phyloP scores from a whole-genome alignment of 2,888 invertebrate genomes.

The Lasioglossum calceatum region DNA sequence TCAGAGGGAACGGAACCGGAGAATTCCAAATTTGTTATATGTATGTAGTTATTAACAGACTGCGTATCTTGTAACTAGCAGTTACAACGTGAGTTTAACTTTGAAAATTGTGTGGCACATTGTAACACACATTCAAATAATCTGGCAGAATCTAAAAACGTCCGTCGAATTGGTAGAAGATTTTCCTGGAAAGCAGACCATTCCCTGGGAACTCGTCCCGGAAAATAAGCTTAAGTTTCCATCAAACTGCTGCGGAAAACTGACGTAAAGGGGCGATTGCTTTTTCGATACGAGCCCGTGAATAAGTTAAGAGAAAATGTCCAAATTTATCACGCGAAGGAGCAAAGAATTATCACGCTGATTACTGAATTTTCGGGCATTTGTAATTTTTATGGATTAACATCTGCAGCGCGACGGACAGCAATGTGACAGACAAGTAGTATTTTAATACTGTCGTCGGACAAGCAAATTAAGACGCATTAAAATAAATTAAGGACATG shows the following conservation, averaged over 20 bases:
- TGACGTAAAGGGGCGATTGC: not conserved
- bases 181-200: not conserved
- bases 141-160: not conserved
- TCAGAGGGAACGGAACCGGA: not conserved
- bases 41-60: not conserved
- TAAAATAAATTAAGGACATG: rapidly evolving
- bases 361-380: not conserved
- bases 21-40: not conserved
- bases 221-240: not conserved
- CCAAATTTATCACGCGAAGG: not conserved
- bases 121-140: not conserved
- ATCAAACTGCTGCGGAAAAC: not conserved
- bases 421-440: no score
- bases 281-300: no score
- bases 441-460: not conserved
- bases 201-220: not conserved
- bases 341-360: not conserved
- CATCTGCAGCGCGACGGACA: no score
- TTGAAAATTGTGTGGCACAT: not conserved
- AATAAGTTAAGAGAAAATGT: not conserved
- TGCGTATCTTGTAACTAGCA: not conserved
- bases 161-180: not conserved
- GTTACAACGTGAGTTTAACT: not conserved
- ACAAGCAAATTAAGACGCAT: not conserved
- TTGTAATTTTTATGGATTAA: not conserved